Conservation (phyloP, 2,888 invertebrate genomes). For the Ashinkailepas kermadecensis region DNA sequence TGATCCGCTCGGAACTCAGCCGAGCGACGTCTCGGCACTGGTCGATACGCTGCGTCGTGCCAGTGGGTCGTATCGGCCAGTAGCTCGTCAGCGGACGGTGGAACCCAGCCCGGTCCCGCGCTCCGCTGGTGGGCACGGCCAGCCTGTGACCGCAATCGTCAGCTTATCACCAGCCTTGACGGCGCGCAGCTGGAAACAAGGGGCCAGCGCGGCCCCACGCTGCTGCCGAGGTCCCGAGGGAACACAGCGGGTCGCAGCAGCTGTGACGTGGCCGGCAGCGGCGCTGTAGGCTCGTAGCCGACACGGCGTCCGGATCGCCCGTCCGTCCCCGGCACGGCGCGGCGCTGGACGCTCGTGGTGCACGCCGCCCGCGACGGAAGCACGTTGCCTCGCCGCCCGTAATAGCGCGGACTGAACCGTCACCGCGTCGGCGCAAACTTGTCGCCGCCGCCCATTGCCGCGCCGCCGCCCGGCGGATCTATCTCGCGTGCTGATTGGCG, state of each 20-base stretch:
- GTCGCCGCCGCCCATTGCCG: constrained; percentile 1
- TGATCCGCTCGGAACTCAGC: too few species aligned
- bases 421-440: constrained; percentile 6
- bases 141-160: too few species aligned
- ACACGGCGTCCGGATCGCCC: background rate
- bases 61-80: too few species aligned
- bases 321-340: background rate
- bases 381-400: background rate
- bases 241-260: background rate
- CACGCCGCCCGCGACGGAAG: background rate
- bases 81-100: too few species aligned
- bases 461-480: background rate
- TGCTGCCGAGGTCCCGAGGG: background rate
- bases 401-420: background rate
- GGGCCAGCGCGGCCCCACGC: background rate
- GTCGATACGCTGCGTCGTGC: too few species aligned
- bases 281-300: background rate
- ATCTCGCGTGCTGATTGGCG: constrained; percentile 1
- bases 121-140: too few species aligned
- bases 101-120: too few species aligned
- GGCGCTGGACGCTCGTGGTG: too few species aligned
- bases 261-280: background rate
- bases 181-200: too few species aligned
- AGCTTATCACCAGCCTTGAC: too few species aligned
- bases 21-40: too few species aligned